phyloP scores from a whole-genome alignment of 1,140 invertebrate genomes.

The Tribolium castaneum region DNA sequence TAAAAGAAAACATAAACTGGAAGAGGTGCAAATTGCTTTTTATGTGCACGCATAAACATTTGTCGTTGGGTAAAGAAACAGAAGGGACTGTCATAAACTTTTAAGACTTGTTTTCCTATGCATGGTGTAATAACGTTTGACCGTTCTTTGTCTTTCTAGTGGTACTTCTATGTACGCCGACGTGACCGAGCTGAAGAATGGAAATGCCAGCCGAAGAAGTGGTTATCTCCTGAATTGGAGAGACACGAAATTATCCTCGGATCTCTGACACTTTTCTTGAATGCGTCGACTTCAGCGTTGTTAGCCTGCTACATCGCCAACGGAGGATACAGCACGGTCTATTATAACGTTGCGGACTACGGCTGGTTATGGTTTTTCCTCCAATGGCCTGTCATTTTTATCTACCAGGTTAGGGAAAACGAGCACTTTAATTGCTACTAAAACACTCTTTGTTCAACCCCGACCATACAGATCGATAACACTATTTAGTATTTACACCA shows the following conservation, averaged over 20 bases:
- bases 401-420: slow-evolving; percentile 67
- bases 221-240: slow-evolving; percentile 74
- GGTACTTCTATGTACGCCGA: slow-evolving; percentile 76
- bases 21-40: slow-evolving; percentile 53
- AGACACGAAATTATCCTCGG: slow-evolving; percentile 76
- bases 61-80: slow-evolving; percentile 47
- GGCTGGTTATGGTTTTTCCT: slow-evolving; percentile 75
- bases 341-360: slow-evolving; percentile 73
- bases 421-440: slow-evolving; percentile 32
- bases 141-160: slow-evolving; percentile 66
- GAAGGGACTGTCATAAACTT: slow-evolving; percentile 46
- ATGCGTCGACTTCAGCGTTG: slow-evolving; percentile 68
- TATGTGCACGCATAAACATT: slow-evolving; percentile 50
- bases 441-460: slow-evolving; percentile 22
- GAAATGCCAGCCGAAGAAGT: slow-evolving; percentile 81
- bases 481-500: slow-evolving; percentile 1
- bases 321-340: slow-evolving; percentile 73
- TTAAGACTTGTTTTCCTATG: slow-evolving; percentile 49
- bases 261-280: slow-evolving; percentile 69
- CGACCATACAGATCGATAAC: slow-evolving; percentile 3
- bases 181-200: slow-evolving; percentile 72
- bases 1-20: slow-evolving; percentile 47
- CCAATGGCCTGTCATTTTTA: slow-evolving; percentile 73
- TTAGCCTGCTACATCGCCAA: slow-evolving; percentile 76
- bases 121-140: slow-evolving; percentile 32